Percentiles rank a stretch among this genome's conserved stretches.
These are phyloP conservation scores for Rhinichthys klamathensis DNA, from an alignment of 2,113 vertebrate species.

Conservation along the genomic window DNA sequence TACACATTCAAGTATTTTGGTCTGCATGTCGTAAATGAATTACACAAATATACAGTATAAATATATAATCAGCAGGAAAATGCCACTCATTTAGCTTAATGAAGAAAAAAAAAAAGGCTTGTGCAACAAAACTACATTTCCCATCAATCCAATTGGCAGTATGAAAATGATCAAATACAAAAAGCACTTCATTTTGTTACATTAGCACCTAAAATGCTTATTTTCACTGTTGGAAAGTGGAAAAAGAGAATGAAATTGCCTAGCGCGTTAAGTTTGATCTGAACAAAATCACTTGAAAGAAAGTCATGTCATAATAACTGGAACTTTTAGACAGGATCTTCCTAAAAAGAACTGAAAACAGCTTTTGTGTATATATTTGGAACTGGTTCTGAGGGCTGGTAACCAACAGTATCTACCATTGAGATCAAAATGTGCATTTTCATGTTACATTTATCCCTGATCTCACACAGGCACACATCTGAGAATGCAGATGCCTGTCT, in stretches of 20 bases:
- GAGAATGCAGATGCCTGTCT: constrained; percentile 5
- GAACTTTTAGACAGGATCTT: not conserved
- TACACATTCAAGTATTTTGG: no score
- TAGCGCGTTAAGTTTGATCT: not conserved
- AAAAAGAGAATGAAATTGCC: not conserved
- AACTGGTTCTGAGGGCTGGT: not conserved
- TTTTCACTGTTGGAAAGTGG: not conserved
- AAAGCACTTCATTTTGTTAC: not conserved
- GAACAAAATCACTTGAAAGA: not conserved
- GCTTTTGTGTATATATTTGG: no score
- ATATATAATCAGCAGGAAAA: no score
- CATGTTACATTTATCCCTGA: not conserved
- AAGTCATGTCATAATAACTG: not conserved
- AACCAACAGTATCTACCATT: not conserved
- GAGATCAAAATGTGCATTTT: not conserved
- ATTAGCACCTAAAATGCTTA: not conserved
- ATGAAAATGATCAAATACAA: not conserved
- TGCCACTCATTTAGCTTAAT: no score
- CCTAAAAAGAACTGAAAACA: not conserved
- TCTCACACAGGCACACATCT: not conserved
- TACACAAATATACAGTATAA: no score
- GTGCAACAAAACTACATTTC: no score
- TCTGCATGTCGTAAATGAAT: no score
- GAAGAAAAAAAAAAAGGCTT: not conserved
- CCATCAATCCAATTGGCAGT: not conserved